phyloP scores from a whole-genome alignment of 1,140 invertebrate species.

The Temnothorax curvispinosus region DNA sequence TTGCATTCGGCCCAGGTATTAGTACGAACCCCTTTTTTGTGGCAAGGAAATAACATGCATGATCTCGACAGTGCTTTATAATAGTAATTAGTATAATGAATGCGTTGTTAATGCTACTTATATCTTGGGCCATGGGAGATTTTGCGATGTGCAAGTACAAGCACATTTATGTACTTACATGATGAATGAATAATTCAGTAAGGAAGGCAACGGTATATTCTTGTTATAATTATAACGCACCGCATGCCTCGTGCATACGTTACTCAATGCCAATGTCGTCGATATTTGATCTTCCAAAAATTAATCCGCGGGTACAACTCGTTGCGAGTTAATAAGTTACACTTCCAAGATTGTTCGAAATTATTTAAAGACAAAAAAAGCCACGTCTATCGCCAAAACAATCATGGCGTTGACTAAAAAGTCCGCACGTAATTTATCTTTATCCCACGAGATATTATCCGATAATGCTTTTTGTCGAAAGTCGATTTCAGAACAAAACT shows the following conservation, averaged over 20 bases:
- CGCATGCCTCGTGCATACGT: neutral
- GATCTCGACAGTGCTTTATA: constrained; percentile 58
- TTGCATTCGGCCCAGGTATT: neutral
- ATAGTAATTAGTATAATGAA: constrained; percentile 65
- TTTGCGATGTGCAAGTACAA: constrained; percentile 14
- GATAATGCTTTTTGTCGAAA: constrained; percentile 60
- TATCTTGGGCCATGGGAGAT: constrained; percentile 51
- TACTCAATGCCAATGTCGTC: neutral
- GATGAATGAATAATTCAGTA: constrained; percentile 35
- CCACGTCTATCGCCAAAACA: neutral
- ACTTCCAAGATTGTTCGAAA: neutral
- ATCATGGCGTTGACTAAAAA: neutral
- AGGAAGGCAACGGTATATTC: neutral
- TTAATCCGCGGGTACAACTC: neutral
- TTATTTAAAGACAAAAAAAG: neutral
- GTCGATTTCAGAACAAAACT: constrained; percentile 68
- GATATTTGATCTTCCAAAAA: constrained; percentile 29
- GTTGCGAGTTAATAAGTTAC: neutral
- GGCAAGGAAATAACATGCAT: constrained; percentile 49
- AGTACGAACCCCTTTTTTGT: constrained; percentile 40
- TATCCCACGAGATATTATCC: constrained; percentile 35
- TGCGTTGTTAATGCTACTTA: constrained; percentile 57
- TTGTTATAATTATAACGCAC: constrained; percentile 18
- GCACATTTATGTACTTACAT: constrained; percentile 32
- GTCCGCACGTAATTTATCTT: constrained; percentile 6